Evolutionary conservation across 2,797 vertebrate species (phyloP), one percentile per base, ranked within the genome.

Genomic region (Pangasius djambal): DNA sequence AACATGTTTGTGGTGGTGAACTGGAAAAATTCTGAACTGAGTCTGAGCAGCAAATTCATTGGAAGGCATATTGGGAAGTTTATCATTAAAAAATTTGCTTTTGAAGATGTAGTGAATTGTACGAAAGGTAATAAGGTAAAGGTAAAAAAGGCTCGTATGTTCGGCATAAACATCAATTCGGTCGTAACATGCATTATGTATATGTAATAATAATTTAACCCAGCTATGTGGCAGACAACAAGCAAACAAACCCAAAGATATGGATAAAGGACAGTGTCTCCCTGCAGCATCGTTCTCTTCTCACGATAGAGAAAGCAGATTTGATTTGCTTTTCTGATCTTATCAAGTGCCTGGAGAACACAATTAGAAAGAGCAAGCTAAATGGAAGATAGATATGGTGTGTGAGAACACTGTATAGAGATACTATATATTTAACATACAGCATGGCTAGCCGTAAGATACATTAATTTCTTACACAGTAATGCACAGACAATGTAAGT

Each of bases 311-410:
- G 52, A 79, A 79, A 34, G 52, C 9, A 34, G 78, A 52, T 57
- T 81, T 81, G 79, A 61, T 87, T 88, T 84, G 78, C 75, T 74
- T 87, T 83, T 85, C 22, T 69, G 87, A 90, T 90, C 57, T 88
- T 89, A 88, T 91, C 87, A 86, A 78, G 84, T 78, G 40, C 40
- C 61, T 86, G 89, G 89, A 86, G 86, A 88, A 84, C 87, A 69
- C 28, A 88, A 89, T 89, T 87, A 90, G 83, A 83, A 90, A 83
- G 86, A 83, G 65, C 85, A 86, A 59, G 86, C 28, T 69, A 52
- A 79, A 34, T 25, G 61, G 69, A 37, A 55, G 18, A 81, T 59
- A 31, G 20, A 22, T 57, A 57, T 20, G 18, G 52, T 57, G 48
- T 31, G 75, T 81, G 78, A 79, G 52, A 59, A 81, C 16, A 48